Evolutionary conservation across 2,888 invertebrate species (phyloP), one percentile per base, ranked within the genome.

Genomic region (Xanthia togata): DNA sequence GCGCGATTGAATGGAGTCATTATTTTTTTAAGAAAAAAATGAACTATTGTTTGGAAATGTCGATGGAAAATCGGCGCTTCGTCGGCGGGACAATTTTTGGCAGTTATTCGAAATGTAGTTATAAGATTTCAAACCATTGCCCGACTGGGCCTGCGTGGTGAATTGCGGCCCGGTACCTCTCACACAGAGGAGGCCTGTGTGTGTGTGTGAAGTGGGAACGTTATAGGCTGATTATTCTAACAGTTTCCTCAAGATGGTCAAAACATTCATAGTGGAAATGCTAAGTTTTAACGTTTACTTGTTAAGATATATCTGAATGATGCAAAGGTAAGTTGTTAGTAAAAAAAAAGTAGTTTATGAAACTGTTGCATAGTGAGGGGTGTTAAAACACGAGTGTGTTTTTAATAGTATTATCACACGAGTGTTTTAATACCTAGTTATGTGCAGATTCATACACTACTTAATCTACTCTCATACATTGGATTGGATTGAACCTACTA

Each of bases 1-100:
- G 14, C 35, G 9, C 63, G 47, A 85, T 81, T 76, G 67, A 76
- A 83, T 59, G 31, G 6, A 59, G 53, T 26, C 23, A 70, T 84
- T 67, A 72, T 60, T 65, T 69, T 69, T n/a, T 53, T 12, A 9
- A 50, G 31, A 11, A 67, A 55, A n/a, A 70, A 31, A 72, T 8
- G 0, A 35, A 64, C 14, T n/a, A 26, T 71, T 63, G 17, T 67
- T 47, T 35, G 11, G n/a, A 26, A 20, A 26, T 60, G 0, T 26
- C 26, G 11, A 59, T 53, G 23, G 17, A n/a, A 31, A n/a, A n/a
- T n/a, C n/a, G n/a, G n/a, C n/a, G n/a, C n/a, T n/a, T n/a, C n/a
- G n/a, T n/a, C n/a, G n/a, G n/a, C n/a, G n/a, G n/a, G n/a, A n/a
- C n/a, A n/a, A n/a, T n/a, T n/a, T n/a, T n/a, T n/a, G n/a, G n/a